phyloP scores from a whole-genome alignment of 2,113 vertebrate genomes.

The Mionectes macconnelli region DNA sequence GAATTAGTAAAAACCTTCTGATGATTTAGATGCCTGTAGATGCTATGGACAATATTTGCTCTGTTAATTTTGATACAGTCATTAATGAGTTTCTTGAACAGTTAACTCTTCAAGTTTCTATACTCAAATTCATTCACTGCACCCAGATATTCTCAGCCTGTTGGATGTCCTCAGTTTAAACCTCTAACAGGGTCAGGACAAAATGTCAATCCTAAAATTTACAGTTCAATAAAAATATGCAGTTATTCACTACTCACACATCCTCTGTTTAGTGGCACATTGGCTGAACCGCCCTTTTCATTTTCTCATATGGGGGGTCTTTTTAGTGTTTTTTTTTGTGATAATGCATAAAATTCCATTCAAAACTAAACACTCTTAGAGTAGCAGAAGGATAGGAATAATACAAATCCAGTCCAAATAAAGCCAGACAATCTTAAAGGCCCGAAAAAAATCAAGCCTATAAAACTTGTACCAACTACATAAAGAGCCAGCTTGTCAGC shows the following conservation, averaged over 20 bases:
- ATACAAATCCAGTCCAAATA: neutral
- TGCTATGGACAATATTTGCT: neutral
- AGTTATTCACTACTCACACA: neutral
- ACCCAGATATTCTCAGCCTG: neutral
- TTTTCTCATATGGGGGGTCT: neutral
- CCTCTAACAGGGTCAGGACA: neutral
- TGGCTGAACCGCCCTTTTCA: neutral
- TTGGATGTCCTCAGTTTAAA: neutral
- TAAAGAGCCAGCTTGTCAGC: neutral
- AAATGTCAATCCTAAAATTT: neutral
- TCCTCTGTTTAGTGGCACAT: neutral
- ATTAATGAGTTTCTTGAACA: neutral
- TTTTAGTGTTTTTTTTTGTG: neutral
- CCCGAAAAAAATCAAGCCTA: neutral
- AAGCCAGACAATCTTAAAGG: neutral
- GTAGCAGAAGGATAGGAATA: neutral
- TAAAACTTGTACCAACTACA: neutral
- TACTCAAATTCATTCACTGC: neutral
- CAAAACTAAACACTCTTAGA: neutral
- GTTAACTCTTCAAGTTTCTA: neutral
- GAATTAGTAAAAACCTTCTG: neutral
- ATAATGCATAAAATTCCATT: neutral
- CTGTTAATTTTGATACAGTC: neutral
- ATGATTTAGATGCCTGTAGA: neutral
- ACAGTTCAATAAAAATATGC: neutral